Conservation (phyloP, 2,113 vertebrate species). For the Perccottus glenii region DNA sequence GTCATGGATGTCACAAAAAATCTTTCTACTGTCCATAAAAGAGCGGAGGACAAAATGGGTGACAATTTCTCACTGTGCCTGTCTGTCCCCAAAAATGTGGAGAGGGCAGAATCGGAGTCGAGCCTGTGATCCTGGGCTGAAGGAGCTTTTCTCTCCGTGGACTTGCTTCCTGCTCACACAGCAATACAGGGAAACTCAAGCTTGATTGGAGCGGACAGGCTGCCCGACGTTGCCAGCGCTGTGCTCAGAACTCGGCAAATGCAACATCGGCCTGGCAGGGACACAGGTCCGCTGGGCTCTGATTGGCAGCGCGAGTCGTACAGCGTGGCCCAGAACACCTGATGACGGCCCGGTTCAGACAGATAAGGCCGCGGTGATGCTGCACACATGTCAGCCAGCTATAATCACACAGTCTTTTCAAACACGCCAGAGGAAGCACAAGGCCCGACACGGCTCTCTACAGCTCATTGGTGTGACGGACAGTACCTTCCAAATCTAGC, state of each 20-base stretch:
- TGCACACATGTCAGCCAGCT: conserved; percentile 40
- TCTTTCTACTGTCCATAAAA: not conserved
- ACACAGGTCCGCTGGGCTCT: conserved; percentile 43
- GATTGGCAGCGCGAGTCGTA: conserved; percentile 63
- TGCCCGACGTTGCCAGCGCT: conserved; percentile 48
- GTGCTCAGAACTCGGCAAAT: conserved; percentile 40
- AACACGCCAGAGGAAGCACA: conserved; percentile 22
- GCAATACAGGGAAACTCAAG: conserved; percentile 60
- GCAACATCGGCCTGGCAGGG: conserved; percentile 46
- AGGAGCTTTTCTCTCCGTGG: conserved; percentile 54
- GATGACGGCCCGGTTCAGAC: conserved; percentile 15
- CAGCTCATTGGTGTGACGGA: conserved; percentile 50
- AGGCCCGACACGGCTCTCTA: conserved; percentile 25
- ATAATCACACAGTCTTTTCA: conserved; percentile 45
- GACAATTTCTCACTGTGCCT: conserved; percentile 9
- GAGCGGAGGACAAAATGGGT: conserved; percentile 3
- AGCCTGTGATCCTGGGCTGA: conserved; percentile 46
- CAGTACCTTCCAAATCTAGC: conserved; percentile 4
- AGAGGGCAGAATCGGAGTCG: conserved; percentile 47
- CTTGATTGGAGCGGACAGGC: conserved; percentile 67
- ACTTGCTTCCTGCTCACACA: conserved; percentile 57
- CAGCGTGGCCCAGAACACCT: conserved; percentile 14
- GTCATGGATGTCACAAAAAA: not conserved
- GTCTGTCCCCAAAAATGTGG: conserved; percentile 35
- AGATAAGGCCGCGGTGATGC: conserved; percentile 53